Evolutionary conservation across 2,888 invertebrate genomes (phyloP).

Genomic region (Aphelenchoides bicaudatus): DNA sequence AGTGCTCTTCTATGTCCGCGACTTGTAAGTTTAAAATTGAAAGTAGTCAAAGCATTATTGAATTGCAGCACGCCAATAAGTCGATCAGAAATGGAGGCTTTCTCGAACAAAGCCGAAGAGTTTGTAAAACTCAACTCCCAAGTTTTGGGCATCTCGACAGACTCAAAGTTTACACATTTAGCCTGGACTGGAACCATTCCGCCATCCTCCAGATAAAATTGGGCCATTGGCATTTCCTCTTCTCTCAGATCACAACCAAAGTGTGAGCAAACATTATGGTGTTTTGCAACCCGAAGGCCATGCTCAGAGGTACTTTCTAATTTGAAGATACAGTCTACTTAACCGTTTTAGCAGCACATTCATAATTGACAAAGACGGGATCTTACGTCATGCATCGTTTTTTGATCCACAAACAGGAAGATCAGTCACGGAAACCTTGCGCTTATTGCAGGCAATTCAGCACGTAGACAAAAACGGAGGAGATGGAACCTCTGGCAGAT

Average conservation of each 20-base stretch:
- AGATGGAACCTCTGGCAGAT: no score
- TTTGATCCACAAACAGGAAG: neutral
- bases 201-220: neutral
- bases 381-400: neutral
- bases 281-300: conserved; percentile 4
- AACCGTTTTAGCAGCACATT: conserved; percentile 1
- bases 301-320: neutral
- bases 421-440: neutral
- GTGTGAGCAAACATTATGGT: neutral
- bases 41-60: neutral
- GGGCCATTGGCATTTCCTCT: conserved; percentile 10
- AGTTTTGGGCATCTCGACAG: conserved; percentile 12
- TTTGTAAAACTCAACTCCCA: neutral
- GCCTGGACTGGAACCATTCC: neutral
- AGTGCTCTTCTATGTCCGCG: conserved; percentile 16
- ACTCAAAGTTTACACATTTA: conserved; percentile 16
- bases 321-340: neutral
- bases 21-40: conserved; percentile 11
- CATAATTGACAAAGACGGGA: conserved; percentile 5
- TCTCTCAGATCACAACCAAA: conserved; percentile 14
- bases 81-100: neutral
- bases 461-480: no score
- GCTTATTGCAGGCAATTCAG: conserved; percentile 1
- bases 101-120: neutral
- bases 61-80: neutral